phyloP scores from a whole-genome alignment of 2,113 vertebrate species.

The Pomatorhinus ruficollis region DNA sequence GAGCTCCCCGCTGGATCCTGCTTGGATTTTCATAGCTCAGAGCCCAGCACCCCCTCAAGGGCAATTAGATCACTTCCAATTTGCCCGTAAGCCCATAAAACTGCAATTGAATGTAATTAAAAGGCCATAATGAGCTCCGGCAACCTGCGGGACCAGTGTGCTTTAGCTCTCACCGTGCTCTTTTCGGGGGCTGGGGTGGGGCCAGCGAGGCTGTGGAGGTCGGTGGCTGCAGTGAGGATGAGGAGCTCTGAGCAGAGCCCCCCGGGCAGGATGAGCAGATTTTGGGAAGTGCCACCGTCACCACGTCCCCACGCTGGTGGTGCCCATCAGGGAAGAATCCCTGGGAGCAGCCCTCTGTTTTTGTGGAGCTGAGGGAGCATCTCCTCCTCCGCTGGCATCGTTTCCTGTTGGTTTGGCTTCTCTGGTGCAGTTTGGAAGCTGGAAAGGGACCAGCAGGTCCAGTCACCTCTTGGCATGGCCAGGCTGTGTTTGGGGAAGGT shows the following conservation, averaged over 20 bases:
- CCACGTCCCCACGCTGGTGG: accelerated
- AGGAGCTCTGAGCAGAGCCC: not conserved
- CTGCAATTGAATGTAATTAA: conserved; percentile 66
- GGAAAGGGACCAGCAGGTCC: not conserved
- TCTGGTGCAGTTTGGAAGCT: not conserved
- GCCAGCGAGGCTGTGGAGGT: not conserved
- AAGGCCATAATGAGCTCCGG: conserved; percentile 56
- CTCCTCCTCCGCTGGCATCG: not conserved
- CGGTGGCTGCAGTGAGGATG: not conserved
- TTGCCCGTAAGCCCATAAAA: conserved; percentile 63
- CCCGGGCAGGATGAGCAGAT: accelerated
- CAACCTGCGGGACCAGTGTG: conserved; percentile 11
- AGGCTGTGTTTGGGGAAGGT: not conserved
- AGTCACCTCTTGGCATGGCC: accelerated
- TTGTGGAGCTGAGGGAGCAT: not conserved
- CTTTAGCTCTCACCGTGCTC: not conserved
- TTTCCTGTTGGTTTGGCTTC: not conserved
- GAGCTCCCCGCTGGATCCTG: not conserved
- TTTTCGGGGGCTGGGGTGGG: not conserved
- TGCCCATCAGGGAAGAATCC: accelerated
- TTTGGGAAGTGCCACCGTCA: not conserved
- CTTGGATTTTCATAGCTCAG: conserved; percentile 29
- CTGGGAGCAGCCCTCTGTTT: accelerated
- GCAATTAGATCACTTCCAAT: conserved; percentile 65
- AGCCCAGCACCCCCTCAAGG: conserved; percentile 64